A percentile compares a stretch with the other conserved stretches of the same genome.
These are phyloP conservation scores for Nycteola revayana DNA, from an alignment of 2,888 invertebrate genomes.

Conservation along the genomic window DNA sequence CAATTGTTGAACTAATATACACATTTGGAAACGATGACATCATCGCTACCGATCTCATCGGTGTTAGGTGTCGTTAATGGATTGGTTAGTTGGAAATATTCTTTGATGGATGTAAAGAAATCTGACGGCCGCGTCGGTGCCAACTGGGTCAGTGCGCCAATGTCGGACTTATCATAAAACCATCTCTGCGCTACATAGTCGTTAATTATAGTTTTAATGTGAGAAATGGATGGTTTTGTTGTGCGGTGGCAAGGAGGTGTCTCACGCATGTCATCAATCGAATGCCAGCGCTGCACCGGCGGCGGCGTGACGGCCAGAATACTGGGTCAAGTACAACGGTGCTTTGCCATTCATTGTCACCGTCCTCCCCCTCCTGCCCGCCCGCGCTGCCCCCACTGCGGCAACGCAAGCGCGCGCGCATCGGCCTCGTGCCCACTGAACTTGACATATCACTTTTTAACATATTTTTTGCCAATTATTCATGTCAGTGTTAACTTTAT, in stretches of 20 bases:
- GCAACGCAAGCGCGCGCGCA: conserved; percentile 48
- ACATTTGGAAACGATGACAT: conserved; percentile 56
- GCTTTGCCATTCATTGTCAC: conserved; percentile 80
- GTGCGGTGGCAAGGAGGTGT: conserved; percentile 30
- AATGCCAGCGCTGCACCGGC: conserved; percentile 51
- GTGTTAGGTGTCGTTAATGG: conserved; percentile 20
- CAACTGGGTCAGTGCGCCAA: conserved; percentile 76
- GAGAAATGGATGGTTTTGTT: conserved; percentile 39
- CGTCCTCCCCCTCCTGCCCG: conserved; percentile 31
- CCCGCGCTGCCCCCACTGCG: conserved; percentile 24
- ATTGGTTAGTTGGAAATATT: conserved; percentile 53
- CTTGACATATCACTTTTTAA: conserved; percentile 73
- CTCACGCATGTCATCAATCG: conserved; percentile 63
- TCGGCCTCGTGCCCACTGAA: conserved; percentile 69
- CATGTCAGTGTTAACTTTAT: conserved; percentile 47
- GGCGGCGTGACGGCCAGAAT: conserved; percentile 59
- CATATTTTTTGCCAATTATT: conserved; percentile 59
- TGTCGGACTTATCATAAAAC: conserved; percentile 68
- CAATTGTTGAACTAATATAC: conserved; percentile 36
- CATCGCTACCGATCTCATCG: conserved; percentile 33
- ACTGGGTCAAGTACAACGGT: conserved; percentile 81
- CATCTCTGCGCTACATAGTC: conserved; percentile 35
- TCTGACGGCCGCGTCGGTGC: conserved; percentile 45
- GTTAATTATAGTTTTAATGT: conserved; percentile 51
- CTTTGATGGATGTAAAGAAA: conserved; percentile 65